These are phyloP conservation scores for Brachypterus glaber DNA, from an alignment of 2,888 invertebrate species.

Conservation along the genomic window DNA sequence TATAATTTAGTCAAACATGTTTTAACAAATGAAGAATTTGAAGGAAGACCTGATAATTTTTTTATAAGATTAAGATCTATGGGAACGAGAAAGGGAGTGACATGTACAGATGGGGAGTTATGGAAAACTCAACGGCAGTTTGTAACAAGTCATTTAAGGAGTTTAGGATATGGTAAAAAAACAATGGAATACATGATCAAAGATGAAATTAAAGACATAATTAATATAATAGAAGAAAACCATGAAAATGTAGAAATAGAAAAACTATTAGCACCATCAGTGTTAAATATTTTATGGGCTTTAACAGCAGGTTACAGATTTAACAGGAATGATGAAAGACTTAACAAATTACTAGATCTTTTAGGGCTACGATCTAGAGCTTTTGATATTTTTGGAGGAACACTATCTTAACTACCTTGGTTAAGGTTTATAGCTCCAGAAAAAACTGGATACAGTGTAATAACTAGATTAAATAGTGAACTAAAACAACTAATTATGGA, in stretches of 20 bases:
- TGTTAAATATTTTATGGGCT: slow-evolving; percentile 58
- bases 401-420: slow-evolving; percentile 54
- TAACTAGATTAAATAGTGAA: slow-evolving; percentile 47
- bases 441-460: slow-evolving; percentile 50
- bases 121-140: slow-evolving; percentile 48
- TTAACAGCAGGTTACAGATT: slow-evolving; percentile 45
- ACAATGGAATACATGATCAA: slow-evolving; percentile 40
- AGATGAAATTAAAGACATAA: slow-evolving; percentile 45
- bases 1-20: slow-evolving; percentile 45
- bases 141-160: slow-evolving; percentile 42
- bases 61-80: slow-evolving; percentile 54
- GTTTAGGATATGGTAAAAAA: slow-evolving; percentile 46
- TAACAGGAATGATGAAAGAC: slow-evolving; percentile 37
- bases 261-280: slow-evolving; percentile 44
- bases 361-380: slow-evolving; percentile 44
- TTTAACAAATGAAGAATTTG: slow-evolving; percentile 49
- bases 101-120: slow-evolving; percentile 46
- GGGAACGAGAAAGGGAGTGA: slow-evolving; percentile 51
- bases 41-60: slow-evolving; percentile 57
- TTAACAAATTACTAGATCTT: slow-evolving; percentile 42
- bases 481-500: slow-evolving; percentile 47
- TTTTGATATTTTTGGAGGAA: slow-evolving; percentile 41
- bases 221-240: slow-evolving; percentile 27
- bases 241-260: slow-evolving; percentile 27
- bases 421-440: slow-evolving; percentile 52